Base-by-base conservation (phyloP, 1,140 invertebrate species). In the Drosophila truncata region DNA sequence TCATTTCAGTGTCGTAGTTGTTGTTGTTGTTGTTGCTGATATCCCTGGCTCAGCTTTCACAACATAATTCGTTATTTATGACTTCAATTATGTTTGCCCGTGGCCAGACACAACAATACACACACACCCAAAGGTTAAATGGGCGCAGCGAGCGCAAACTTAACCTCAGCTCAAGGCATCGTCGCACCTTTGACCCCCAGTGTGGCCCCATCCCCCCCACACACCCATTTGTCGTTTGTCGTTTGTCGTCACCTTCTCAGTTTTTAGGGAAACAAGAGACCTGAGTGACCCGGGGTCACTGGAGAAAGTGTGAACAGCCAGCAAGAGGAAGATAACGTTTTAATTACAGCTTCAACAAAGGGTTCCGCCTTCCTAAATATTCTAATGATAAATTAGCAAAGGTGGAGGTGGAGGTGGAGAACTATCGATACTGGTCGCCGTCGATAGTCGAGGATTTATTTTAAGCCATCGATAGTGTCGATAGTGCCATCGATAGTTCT, bases 51-150 rank as follows among this genome's bases (percentile, higher is more conserved):
- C 78, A 71, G 78, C 85, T 88, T 88, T 90, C 65, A 71, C 65
- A 88, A 90, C 84, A 88, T 88, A 88, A 88, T 88, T 88, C 85
- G 84, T 88, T 90, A 88, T 88, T 88, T 88, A 88, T 88, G 80
- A 88, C 80, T 90, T 88, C 84, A 88, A 88, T 88, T 88, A 88
- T 88, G 85, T 88, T 88, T 78, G 85, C 85, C 84, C 67, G 72
- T 80, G 76, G 84, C 63, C 67, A 59, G 37, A 82, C 76, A 60
- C 25, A 46, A 46, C 58, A 50, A n/a, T 27, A 49, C 27, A 62
- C 52, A 74, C 35, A 63, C 49, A 33, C 29, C 31, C 50, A 64
- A 55, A 88, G 84, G 84, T 90, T 88, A 88, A 88, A 88, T 55
- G 84, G 80, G 72, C 84, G 77, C 80, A 80, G 65, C 55, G 71